These are phyloP conservation scores for Chymomyza fuscimana DNA, from an alignment of 2,888 invertebrate species.

Conservation along the genomic window DNA sequence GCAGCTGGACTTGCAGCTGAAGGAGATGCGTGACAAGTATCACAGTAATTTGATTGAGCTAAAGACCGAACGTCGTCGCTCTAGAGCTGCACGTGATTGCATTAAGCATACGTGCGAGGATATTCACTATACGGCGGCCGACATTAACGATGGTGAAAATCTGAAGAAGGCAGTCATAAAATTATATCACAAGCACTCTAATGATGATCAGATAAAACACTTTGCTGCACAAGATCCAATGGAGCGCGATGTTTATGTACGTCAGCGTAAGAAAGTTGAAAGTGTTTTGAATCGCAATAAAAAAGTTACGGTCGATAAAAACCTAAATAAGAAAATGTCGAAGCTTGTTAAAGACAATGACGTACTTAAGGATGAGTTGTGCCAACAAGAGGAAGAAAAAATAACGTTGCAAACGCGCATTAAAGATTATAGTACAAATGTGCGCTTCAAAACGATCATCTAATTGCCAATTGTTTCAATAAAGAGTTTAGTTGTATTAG, in stretches of 20 bases:
- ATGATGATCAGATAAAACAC: slow-evolving; percentile 85
- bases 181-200: slow-evolving; percentile 83
- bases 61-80: slow-evolving; percentile 83
- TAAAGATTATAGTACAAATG: too few relatives aligned
- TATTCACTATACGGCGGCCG: slow-evolving; percentile 88
- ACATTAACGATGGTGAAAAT: slow-evolving; percentile 86
- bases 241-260: slow-evolving; percentile 86
- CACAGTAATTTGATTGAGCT: slow-evolving; percentile 86
- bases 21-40: slow-evolving; percentile 89
- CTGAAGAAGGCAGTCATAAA: slow-evolving; percentile 73
- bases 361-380: too few relatives aligned
- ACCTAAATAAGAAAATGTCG: too few relatives aligned
- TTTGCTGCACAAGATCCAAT: slow-evolving; percentile 86
- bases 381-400: too few relatives aligned
- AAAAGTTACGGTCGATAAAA: too few relatives aligned
- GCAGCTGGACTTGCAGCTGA: slow-evolving; percentile 85
- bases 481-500: too few relatives aligned
- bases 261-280: slow-evolving; percentile 91
- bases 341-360: too few relatives aligned
- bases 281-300: neutral
- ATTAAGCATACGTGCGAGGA: slow-evolving; percentile 90
- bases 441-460: too few relatives aligned
- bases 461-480: too few relatives aligned
- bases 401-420: too few relatives aligned
- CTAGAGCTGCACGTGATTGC: slow-evolving; percentile 83